A percentile compares a stretch with the other conserved stretches of the same genome.
phyloP scores from a whole-genome alignment of 2,113 vertebrate species.

The Pampusana beccarii region DNA sequence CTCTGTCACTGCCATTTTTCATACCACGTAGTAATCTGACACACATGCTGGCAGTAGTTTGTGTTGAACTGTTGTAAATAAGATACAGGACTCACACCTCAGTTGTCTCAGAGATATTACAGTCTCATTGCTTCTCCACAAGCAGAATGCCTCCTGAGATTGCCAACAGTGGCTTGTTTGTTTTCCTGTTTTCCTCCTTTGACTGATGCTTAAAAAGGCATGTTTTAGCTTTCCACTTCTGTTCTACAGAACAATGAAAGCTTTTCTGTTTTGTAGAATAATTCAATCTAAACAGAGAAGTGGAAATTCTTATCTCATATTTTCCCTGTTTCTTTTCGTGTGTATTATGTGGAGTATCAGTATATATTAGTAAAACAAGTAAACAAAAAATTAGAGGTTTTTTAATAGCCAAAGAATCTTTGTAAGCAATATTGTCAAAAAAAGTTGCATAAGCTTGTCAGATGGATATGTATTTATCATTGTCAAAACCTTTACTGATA shows the following conservation, averaged over 20 bases:
- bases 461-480: background rate
- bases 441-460: background rate
- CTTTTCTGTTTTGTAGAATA: background rate
- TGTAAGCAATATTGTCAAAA: background rate
- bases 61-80: background rate
- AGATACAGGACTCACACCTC: background rate
- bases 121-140: background rate
- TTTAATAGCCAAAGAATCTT: background rate
- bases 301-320: background rate
- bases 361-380: background rate
- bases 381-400: fast-evolving
- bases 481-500: background rate
- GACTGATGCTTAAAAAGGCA: background rate
- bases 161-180: background rate
- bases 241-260: background rate
- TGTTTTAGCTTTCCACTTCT: background rate
- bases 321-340: background rate
- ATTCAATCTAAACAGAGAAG: background rate
- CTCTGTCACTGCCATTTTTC: background rate
- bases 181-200: background rate
- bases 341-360: background rate
- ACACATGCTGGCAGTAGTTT: background rate
- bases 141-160: background rate
- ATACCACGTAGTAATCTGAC: background rate
- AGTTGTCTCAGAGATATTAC: background rate